A percentile compares a stretch with the other conserved stretches of the same genome.
Conservation (phyloP, 2,797 vertebrate genomes). For the Dryobates pubescens region DNA sequence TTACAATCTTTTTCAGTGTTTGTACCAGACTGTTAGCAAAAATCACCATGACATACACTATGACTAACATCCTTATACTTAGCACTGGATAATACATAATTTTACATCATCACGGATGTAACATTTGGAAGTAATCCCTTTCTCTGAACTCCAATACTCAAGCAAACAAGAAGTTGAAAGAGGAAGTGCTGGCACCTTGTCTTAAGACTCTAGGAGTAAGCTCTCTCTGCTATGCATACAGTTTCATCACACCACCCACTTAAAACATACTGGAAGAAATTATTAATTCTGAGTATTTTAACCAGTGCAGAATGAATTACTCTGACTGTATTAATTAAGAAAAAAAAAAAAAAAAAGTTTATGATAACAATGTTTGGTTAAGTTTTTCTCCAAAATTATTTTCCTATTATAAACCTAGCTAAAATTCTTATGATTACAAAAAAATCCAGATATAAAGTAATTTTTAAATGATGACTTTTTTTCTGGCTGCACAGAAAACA, state of each 20-base stretch:
- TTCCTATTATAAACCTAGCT: not conserved
- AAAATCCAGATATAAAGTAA: not conserved
- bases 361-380: not conserved
- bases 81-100: not conserved
- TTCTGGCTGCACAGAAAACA: not conserved
- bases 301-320: not conserved
- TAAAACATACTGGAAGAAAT: not conserved
- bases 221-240: not conserved
- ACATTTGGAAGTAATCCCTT: not conserved
- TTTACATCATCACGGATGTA: not conserved
- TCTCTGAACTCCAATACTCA: not conserved
- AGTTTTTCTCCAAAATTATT: not conserved
- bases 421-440: not conserved
- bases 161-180: not conserved
- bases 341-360: not conserved
- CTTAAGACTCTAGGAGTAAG: not conserved
- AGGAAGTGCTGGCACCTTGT: not conserved
- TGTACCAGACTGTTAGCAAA: not conserved
- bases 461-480: not conserved
- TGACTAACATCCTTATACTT: not conserved
- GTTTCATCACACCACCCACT: not conserved
- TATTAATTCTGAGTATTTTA: not conserved
- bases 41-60: not conserved
- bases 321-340: too few relatives aligned
- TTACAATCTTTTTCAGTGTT: not conserved